A percentile compares a stretch with the other conserved stretches of the same genome.
Conservation (phyloP, 2,113 vertebrate genomes). For the Passer montanus region DNA sequence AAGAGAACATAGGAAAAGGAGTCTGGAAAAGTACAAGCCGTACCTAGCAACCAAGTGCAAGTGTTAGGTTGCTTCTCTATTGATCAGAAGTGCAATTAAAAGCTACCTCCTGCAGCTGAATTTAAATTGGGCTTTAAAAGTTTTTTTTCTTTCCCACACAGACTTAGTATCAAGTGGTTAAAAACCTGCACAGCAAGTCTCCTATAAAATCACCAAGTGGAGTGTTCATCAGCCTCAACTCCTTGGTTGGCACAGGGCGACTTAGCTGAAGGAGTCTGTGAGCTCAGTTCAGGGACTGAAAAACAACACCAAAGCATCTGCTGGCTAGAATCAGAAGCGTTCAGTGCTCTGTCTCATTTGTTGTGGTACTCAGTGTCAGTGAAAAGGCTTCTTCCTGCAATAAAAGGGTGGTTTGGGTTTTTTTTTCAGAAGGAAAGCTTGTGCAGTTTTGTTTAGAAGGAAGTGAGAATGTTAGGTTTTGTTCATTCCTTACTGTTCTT, state of each 20-base stretch:
- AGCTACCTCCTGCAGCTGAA: conserved; percentile 35
- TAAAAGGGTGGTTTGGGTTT: neutral
- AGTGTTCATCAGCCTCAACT: neutral
- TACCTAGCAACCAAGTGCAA: conserved; percentile 2
- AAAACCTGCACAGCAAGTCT: neutral
- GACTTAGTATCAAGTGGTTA: neutral
- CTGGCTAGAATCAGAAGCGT: neutral
- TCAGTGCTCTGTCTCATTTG: neutral
- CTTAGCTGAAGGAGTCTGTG: neutral
- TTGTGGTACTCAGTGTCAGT: neutral
- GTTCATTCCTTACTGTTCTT: neutral
- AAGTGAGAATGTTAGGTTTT: neutral
- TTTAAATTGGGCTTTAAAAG: conserved; percentile 21
- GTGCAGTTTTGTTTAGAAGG: neutral
- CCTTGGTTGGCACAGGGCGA: neutral
- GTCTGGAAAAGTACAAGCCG: conserved; percentile 30
- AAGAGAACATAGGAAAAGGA: neutral
- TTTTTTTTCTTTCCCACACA: neutral
- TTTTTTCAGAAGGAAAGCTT: neutral
- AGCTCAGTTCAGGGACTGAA: neutral
- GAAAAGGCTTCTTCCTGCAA: neutral
- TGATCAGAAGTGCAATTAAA: conserved; percentile 50
- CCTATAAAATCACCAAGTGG: neutral
- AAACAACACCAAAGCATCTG: neutral
- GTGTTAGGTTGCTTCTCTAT: conserved; percentile 19